Evolutionary conservation across 1,140 invertebrate species (phyloP).

Genomic region (Euwallacea fornicatus): DNA sequence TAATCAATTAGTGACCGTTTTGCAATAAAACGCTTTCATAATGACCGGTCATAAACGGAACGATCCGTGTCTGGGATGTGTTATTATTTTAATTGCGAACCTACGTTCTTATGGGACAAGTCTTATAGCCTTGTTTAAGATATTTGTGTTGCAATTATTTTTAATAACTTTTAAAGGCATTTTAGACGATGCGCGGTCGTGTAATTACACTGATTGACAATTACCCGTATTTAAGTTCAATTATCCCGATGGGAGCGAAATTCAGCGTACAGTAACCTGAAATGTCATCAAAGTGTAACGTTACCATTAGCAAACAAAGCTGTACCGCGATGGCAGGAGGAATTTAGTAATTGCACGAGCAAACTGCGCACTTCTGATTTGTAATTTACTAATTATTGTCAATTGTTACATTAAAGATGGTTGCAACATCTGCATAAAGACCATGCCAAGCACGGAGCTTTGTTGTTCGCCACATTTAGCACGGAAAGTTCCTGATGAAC

Average conservation of each 20-base stretch:
- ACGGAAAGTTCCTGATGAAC: no score
- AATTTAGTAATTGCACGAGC: not conserved
- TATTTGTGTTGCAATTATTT: conserved; percentile 9
- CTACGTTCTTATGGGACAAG: conserved; percentile 22
- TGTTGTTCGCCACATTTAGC: no score
- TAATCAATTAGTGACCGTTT: conserved; percentile 12
- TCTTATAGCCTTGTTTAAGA: conserved; percentile 16
- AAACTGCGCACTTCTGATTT: no score
- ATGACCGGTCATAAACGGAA: conserved; percentile 20
- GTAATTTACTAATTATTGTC: no score
- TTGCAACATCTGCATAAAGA: no score
- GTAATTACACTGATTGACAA: conserved; percentile 4
- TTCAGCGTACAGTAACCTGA: not conserved
- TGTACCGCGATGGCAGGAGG: not conserved
- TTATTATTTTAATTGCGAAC: conserved; percentile 40
- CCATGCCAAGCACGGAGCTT: no score
- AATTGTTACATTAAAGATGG: no score
- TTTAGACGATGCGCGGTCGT: not conserved
- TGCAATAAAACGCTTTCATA: conserved; percentile 16
- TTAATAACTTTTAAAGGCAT: not conserved
- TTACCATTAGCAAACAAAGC: conserved; percentile 2
- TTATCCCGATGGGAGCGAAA: conserved; percentile 3
- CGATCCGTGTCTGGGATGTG: conserved; percentile 14
- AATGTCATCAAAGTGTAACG: conserved; percentile 2
- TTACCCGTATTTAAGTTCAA: conserved; percentile 2